Evolutionary conservation across 2,888 invertebrate genomes (phyloP).

Genomic region (Polydrusus tereticollis): DNA sequence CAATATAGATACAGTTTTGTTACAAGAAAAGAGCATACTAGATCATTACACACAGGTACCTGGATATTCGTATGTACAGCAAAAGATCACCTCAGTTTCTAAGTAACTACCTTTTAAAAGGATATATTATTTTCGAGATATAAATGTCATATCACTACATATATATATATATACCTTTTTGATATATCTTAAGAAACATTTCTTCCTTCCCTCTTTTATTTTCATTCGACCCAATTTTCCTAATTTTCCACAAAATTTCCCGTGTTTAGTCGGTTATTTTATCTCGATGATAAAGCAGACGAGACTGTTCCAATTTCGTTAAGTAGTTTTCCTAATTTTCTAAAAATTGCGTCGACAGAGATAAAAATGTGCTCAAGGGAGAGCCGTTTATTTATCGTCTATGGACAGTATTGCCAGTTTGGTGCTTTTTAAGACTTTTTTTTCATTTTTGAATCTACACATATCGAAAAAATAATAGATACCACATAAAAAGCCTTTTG

Average conservation of each 20-base stretch:
- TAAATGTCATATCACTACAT: neutral
- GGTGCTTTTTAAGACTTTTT: neutral
- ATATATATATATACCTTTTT: neutral
- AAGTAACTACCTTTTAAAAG: neutral
- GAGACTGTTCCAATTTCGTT: constrained; percentile 52
- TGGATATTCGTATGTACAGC: too few relatives aligned
- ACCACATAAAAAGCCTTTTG: too few relatives aligned
- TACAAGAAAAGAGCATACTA: too few relatives aligned
- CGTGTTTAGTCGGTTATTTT: constrained; percentile 43
- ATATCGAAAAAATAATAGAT: too few relatives aligned
- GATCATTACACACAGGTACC: too few relatives aligned
- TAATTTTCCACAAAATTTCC: constrained; percentile 44
- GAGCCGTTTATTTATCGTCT: constrained; percentile 22
- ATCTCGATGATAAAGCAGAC: constrained; percentile 42
- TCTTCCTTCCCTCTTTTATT: constrained; percentile 6
- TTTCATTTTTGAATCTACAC: too few relatives aligned
- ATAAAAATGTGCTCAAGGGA: constrained; percentile 51
- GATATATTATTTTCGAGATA: neutral
- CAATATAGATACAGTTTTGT: too few relatives aligned
- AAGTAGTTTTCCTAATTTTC: constrained; percentile 58
- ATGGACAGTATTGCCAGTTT: neutral
- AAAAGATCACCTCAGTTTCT: neutral
- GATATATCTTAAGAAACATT: constrained; percentile 4
- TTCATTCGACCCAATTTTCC: constrained; percentile 23
- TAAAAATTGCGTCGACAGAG: constrained; percentile 56